phyloP scores from a whole-genome alignment of 2,888 invertebrate species.

The Encarsia formosa region DNA sequence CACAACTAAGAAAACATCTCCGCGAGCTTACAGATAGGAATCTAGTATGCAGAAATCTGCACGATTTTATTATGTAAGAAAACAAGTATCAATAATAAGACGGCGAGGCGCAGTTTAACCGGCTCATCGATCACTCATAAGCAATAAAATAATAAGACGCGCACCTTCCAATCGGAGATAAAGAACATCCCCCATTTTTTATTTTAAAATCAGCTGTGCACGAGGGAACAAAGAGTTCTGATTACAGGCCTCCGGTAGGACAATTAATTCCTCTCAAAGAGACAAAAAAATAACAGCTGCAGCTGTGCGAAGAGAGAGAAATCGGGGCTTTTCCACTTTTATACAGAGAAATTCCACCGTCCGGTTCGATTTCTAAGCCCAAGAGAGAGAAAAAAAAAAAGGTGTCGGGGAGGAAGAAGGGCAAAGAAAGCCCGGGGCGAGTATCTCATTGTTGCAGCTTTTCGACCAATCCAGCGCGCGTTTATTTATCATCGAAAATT shows the following conservation, averaged over 20 bases:
- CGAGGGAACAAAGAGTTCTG: too few species aligned
- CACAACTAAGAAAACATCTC: conserved; percentile 10
- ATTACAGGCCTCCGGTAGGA: too few species aligned
- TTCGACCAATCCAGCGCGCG: too few species aligned
- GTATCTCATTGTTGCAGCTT: too few species aligned
- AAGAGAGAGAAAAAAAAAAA: too few species aligned
- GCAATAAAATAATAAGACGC: neutral
- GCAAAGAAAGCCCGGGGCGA: too few species aligned
- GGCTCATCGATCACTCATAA: neutral
- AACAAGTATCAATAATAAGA: neutral
- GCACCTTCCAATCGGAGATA: neutral
- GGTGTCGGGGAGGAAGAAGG: too few species aligned
- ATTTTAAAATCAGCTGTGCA: too few species aligned
- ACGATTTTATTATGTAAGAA: conserved; percentile 1
- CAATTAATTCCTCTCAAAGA: too few species aligned
- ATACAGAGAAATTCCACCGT: neutral
- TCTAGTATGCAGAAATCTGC: neutral
- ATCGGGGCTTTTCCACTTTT: neutral
- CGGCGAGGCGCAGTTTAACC: neutral
- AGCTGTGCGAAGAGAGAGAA: conserved; percentile 1
- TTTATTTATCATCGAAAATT: too few species aligned
- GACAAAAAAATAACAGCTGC: conserved; percentile 2
- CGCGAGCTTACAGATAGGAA: neutral
- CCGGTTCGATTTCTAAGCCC: conserved; percentile 9
- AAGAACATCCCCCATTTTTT: too few species aligned